phyloP scores from a whole-genome alignment of 2,888 invertebrate genomes.

The Metacarcinus magister region DNA sequence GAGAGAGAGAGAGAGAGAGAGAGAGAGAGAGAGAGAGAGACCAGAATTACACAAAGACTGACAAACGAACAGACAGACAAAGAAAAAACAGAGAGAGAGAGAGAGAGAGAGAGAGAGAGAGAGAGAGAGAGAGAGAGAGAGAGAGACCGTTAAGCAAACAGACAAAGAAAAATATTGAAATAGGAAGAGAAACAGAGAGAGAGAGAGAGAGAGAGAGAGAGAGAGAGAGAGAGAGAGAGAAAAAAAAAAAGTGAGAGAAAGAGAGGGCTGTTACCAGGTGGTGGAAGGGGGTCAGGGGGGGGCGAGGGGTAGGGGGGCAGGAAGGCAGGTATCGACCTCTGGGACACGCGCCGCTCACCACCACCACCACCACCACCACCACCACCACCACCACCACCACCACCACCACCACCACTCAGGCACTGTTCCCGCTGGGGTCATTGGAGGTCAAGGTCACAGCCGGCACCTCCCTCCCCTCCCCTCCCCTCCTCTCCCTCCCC shows the following conservation, averaged over 20 bases:
- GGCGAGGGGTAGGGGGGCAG: not conserved
- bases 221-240: conserved; percentile 49
- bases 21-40: not conserved
- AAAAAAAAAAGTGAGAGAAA: conserved; percentile 31
- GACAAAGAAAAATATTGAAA: not conserved
- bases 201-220: conserved; percentile 47
- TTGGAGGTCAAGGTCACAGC: not conserved
- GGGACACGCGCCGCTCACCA: conserved; percentile 6
- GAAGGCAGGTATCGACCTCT: not conserved
- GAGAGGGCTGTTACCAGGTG: not conserved
- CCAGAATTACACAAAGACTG: too few species aligned
- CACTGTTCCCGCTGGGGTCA: not conserved
- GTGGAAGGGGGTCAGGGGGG: not conserved
- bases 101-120: not conserved
- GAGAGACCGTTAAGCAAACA: not conserved
- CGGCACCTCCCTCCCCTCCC: not conserved
- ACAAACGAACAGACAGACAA: not conserved
- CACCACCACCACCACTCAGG: too few species aligned
- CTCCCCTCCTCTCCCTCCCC: not conserved
- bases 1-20: not conserved
- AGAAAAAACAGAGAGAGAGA: not conserved
- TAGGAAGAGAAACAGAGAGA: not conserved
- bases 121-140: not conserved
- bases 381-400: not conserved
- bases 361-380: conserved; percentile 6